phyloP scores from a whole-genome alignment of 2,113 vertebrate genomes.

The Noctilio leporinus region DNA sequence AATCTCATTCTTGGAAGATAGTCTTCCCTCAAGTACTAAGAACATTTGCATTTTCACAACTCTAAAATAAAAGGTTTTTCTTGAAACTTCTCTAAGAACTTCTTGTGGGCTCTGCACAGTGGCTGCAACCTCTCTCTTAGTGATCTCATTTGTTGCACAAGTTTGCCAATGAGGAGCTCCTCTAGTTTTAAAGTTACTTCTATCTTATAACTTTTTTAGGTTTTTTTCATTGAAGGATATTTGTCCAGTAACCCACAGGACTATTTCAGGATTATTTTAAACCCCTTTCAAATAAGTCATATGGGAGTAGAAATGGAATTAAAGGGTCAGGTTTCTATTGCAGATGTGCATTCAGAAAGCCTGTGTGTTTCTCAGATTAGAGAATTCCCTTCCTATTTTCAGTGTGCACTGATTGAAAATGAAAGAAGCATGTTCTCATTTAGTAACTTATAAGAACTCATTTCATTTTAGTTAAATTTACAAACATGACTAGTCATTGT shows the following conservation, averaged over 20 bases:
- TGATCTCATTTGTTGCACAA: neutral
- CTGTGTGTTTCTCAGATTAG: neutral
- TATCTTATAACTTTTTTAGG: neutral
- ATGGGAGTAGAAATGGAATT: neutral
- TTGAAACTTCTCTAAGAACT: neutral
- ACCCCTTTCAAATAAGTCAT: neutral
- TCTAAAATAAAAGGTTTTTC: neutral
- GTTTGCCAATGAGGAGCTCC: neutral
- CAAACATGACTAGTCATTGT: neutral
- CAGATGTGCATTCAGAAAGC: neutral
- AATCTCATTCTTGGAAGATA: neutral
- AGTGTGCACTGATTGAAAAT: neutral
- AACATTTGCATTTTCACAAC: neutral
- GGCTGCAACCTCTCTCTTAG: neutral
- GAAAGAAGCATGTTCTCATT: neutral
- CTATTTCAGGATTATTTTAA: neutral
- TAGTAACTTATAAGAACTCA: neutral
- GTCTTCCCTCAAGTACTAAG: neutral
- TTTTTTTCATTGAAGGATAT: neutral
- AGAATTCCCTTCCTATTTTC: neutral
- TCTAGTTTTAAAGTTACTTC: neutral
- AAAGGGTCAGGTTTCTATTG: neutral
- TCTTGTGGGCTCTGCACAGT: neutral
- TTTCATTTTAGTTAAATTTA: conserved; percentile 5
- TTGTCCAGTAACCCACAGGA: neutral